Conservation (phyloP, 1,140 invertebrate species). For the Drepana arcuata region DNA sequence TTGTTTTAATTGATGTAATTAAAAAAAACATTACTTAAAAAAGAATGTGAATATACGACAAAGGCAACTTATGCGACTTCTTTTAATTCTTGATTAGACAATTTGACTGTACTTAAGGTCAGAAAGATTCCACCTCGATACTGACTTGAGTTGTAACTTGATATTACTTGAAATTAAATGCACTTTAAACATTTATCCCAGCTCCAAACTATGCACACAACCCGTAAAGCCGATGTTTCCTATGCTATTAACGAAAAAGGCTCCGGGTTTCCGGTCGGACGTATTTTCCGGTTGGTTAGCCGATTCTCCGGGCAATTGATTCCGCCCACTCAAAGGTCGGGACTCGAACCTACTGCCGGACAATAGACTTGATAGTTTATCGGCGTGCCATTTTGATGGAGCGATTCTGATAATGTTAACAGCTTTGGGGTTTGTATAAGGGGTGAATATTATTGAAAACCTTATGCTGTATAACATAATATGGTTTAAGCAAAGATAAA, state of each 20-base stretch:
- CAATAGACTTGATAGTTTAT: constrained; percentile 55
- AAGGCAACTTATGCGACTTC: background rate
- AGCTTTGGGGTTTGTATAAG: no score
- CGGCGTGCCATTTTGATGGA: constrained; percentile 52
- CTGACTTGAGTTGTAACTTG: background rate
- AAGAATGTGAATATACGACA: background rate
- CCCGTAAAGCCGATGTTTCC: no score
- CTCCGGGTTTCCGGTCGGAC: constrained; percentile 32
- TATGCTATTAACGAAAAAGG: constrained; percentile 49
- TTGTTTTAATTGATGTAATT: background rate
- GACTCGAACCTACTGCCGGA: constrained; percentile 42
- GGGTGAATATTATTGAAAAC: no score
- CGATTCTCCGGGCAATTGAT: constrained; percentile 63
- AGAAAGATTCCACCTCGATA: background rate
- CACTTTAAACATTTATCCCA: constrained; percentile 2
- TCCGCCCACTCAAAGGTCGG: constrained; percentile 48
- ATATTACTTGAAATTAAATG: background rate
- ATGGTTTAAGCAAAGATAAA: no score
- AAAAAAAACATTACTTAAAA: background rate
- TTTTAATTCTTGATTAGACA: background rate
- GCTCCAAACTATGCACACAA: no score
- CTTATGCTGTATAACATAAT: no score
- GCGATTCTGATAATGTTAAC: constrained; percentile 58
- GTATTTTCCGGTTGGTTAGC: constrained; percentile 63
- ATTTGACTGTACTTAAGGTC: background rate